Conservation (phyloP, 2,888 invertebrate genomes). For the Tetheella fluctuosa region DNA sequence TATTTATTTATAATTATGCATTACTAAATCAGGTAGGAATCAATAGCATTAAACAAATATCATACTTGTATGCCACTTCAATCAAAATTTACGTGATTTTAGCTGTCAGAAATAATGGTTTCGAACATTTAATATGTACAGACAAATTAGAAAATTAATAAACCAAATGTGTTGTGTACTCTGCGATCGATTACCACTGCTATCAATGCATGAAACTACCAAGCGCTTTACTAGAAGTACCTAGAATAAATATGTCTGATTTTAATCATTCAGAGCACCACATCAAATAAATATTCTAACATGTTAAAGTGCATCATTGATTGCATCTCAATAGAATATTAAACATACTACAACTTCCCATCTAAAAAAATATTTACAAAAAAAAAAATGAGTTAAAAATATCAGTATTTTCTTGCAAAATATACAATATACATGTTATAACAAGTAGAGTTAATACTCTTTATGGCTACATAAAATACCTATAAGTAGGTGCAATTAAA, state of each 20-base stretch:
- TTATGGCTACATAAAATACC: slow-evolving; percentile 1
- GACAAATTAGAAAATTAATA: background rate
- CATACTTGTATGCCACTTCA: background rate
- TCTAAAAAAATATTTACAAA: slow-evolving; percentile 33
- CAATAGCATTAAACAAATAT: too few species aligned
- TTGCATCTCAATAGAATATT: slow-evolving; percentile 36
- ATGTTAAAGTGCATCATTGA: slow-evolving; percentile 28
- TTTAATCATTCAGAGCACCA: slow-evolving; percentile 7
- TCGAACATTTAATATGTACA: background rate
- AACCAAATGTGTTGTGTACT: background rate
- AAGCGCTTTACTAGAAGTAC: background rate
- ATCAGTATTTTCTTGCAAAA: slow-evolving; percentile 2
- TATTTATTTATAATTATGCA: too few species aligned
- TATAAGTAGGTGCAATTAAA: slow-evolving; percentile 2
- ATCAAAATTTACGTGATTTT: background rate
- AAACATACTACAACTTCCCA: slow-evolving; percentile 16
- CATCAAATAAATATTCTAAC: background rate
- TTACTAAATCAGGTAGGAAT: too few species aligned
- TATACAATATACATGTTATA: slow-evolving; percentile 15
- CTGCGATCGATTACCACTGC: background rate
- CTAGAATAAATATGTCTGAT: background rate
- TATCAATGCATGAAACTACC: slow-evolving; percentile 9
- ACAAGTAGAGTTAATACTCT: slow-evolving; percentile 12
- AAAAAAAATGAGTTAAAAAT: slow-evolving; percentile 15
- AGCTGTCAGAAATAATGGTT: background rate